These are phyloP conservation scores for Sciurus niger DNA, from an alignment of 2,113 vertebrate genomes.

Conservation along the genomic window DNA sequence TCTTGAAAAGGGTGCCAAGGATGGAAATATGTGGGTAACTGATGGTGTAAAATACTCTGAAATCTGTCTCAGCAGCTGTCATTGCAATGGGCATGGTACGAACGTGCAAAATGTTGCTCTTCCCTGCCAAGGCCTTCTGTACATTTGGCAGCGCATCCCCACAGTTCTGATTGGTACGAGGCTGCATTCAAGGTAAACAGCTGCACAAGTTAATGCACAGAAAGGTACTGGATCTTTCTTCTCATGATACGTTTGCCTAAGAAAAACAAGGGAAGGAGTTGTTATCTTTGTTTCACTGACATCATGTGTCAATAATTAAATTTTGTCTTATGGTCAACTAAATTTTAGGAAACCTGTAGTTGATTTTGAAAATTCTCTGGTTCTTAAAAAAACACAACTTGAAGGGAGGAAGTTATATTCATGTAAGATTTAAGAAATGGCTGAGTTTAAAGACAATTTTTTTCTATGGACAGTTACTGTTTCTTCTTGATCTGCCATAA, in stretches of 20 bases:
- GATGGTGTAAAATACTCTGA: conserved; percentile 76
- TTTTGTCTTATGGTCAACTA: conserved; percentile 65
- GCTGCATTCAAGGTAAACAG: conserved; percentile 34
- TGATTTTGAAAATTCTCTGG: background rate
- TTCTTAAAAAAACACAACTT: background rate
- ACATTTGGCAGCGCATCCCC: conserved; percentile 74
- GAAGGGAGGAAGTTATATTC: background rate
- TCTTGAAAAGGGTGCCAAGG: conserved; percentile 84
- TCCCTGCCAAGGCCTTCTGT: conserved; percentile 83
- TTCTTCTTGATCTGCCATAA: background rate
- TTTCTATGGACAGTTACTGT: background rate
- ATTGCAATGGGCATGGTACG: conserved; percentile 65
- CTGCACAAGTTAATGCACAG: background rate
- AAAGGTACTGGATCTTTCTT: conserved; percentile 44
- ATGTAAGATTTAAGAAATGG: background rate
- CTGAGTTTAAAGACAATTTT: background rate
- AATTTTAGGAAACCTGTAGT: conserved; percentile 1
- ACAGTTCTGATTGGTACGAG: conserved; percentile 37
- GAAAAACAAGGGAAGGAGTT: background rate
- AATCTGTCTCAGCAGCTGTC: conserved; percentile 90
- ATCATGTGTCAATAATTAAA: conserved; percentile 65
- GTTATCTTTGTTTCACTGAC: background rate
- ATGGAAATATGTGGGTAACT: conserved; percentile 78
- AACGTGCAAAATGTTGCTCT: conserved; percentile 75
- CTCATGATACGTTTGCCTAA: conserved; percentile 28